A percentile compares a stretch with the other conserved stretches of the same genome.
Evolutionary conservation across 1,140 invertebrate genomes (phyloP).

Genomic region (Pseudomyrmex sp.): DNA sequence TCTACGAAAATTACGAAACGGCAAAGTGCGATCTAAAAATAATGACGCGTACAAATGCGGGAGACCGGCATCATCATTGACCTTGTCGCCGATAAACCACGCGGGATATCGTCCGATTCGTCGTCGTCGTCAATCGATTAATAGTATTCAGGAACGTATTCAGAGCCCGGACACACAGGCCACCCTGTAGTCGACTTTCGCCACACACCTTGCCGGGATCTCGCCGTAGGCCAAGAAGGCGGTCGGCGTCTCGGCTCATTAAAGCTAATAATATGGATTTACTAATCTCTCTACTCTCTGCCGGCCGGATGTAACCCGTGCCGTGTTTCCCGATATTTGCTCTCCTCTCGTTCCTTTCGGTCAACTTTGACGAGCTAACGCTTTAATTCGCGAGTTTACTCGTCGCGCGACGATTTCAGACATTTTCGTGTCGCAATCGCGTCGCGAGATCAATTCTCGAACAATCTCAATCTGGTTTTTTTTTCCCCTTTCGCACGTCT

Average conservation of each 20-base stretch:
- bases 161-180: conserved; percentile 65
- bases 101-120: conserved; percentile 45
- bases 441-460: neutral
- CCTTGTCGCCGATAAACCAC: conserved; percentile 26
- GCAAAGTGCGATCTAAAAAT: neutral
- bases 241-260: conserved; percentile 80
- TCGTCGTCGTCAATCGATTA: conserved; percentile 75
- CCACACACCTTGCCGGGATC: conserved; percentile 79
- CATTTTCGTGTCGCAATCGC: neutral
- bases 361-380: conserved; percentile 30
- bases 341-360: neutral
- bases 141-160: conserved; percentile 72
- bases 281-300: conserved; percentile 76
- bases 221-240: conserved; percentile 76
- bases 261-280: conserved; percentile 83
- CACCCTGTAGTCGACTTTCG: conserved; percentile 78
- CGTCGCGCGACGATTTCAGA: neutral
- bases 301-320: conserved; percentile 53
- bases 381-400: conserved; percentile 1
- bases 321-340: conserved; percentile 42
- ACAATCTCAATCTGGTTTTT: neutral
- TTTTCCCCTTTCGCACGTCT: neutral
- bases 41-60: neutral
- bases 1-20: neutral
- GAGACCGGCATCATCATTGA: neutral